Percentiles rank a stretch among this genome's conserved stretches.
Conservation (phyloP, 2,797 vertebrate genomes). For the Eidolon dupreanum region DNA sequence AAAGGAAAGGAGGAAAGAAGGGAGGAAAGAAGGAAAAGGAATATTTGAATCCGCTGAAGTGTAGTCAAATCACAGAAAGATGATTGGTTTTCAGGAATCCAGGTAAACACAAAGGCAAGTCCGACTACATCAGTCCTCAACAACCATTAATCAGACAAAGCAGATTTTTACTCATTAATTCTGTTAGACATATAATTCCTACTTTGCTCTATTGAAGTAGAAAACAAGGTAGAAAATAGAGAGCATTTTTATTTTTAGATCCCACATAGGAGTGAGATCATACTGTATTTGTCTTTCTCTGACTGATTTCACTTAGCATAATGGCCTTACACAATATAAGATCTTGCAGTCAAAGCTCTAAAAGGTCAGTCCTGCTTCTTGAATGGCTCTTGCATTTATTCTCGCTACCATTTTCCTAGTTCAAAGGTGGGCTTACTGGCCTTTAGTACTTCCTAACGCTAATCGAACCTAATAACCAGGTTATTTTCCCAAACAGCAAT, state of each 20-base stretch:
- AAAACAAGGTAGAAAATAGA: background rate
- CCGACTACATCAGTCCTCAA: background rate
- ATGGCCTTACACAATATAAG: background rate
- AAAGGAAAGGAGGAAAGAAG: background rate
- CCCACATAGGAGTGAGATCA: background rate
- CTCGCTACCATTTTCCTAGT: background rate
- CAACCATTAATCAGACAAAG: background rate
- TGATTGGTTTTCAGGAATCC: background rate
- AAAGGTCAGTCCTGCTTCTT: background rate
- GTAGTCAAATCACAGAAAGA: background rate
- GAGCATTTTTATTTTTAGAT: background rate
- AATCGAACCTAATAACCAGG: background rate
- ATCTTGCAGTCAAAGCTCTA: background rate
- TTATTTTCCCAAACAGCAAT: background rate
- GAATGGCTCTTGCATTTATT: background rate
- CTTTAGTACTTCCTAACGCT: background rate
- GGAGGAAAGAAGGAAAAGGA: background rate
- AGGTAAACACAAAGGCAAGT: background rate
- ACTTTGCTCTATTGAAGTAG: background rate
- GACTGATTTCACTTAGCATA: background rate
- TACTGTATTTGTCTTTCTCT: background rate
- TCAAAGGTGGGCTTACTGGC: background rate
- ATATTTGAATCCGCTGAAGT: background rate
- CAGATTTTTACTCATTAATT: background rate
- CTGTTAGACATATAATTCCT: background rate